These are phyloP conservation scores for Aeoliscus strigatus DNA, from an alignment of 2,797 vertebrate genomes.

Conservation along the genomic window DNA sequence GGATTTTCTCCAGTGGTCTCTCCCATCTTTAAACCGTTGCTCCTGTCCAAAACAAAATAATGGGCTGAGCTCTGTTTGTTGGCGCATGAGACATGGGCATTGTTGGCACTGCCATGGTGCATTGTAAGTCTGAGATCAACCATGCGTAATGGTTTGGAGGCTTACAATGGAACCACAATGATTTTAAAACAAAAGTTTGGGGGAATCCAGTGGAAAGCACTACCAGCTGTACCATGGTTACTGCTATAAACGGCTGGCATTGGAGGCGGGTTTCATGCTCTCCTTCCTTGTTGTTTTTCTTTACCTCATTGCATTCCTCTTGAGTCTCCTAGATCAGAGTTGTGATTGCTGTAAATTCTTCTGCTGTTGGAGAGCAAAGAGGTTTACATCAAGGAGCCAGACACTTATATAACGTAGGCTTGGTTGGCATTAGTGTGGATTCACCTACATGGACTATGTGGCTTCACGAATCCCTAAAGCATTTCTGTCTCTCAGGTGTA, in stretches of 20 bases:
- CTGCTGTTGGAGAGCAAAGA: slow-evolving; percentile 24
- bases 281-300: slow-evolving; percentile 45
- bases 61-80: slow-evolving; percentile 21
- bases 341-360: slow-evolving; percentile 40
- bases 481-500: slow-evolving; percentile 41
- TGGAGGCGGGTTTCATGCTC: slow-evolving; percentile 9
- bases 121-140: slow-evolving; percentile 29
- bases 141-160: slow-evolving; percentile 29
- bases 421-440: slow-evolving; percentile 49
- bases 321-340: slow-evolving; percentile 41
- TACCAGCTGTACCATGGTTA: slow-evolving; percentile 35
- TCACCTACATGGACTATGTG: slow-evolving; percentile 31
- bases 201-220: slow-evolving; percentile 6
- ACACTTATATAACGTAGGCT: slow-evolving; percentile 54
- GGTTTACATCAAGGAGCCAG: slow-evolving; percentile 41
- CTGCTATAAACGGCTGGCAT: slow-evolving; percentile 41
- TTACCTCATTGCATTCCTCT: slow-evolving; percentile 57
- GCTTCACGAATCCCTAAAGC: slow-evolving; percentile 43
- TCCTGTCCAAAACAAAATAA: slow-evolving; percentile 51
- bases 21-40: slow-evolving; percentile 37
- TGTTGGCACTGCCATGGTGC: slow-evolving; percentile 28
- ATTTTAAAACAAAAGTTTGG: slow-evolving; percentile 31
- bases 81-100: slow-evolving; percentile 27
- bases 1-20: slow-evolving; percentile 43
- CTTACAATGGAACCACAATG: slow-evolving; percentile 19